These are phyloP conservation scores for Diabrotica undecimpunctata DNA, from an alignment of 1,140 invertebrate species.

Conservation along the genomic window DNA sequence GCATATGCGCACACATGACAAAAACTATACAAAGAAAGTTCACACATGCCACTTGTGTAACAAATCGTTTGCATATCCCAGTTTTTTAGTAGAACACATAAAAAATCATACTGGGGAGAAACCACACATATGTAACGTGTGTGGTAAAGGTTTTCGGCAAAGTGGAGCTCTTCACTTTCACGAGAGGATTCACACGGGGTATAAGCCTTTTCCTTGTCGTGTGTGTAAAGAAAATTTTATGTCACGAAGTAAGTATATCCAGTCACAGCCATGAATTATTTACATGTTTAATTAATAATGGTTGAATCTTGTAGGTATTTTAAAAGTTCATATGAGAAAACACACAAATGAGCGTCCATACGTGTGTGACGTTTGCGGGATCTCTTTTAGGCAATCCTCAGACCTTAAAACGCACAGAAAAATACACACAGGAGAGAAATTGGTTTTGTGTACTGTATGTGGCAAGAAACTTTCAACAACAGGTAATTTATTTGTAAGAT, in stretches of 20 bases:
- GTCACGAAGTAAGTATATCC: background rate
- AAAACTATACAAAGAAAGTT: conserved; percentile 16
- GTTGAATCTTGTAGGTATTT: too few species aligned
- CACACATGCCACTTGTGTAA: background rate
- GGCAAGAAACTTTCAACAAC: conserved; percentile 31
- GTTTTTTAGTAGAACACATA: background rate
- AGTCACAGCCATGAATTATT: conserved; percentile 46
- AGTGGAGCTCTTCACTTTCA: conserved; percentile 29
- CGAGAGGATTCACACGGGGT: conserved; percentile 28
- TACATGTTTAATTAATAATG: conserved; percentile 23
- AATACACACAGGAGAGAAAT: conserved; percentile 63
- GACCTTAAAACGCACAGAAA: conserved; percentile 41
- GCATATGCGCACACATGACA: conserved; percentile 25
- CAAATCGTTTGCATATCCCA: background rate
- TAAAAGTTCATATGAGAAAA: conserved; percentile 8
- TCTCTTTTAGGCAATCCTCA: conserved; percentile 40
- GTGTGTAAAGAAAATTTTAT: conserved; percentile 26
- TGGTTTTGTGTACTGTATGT: conserved; percentile 64
- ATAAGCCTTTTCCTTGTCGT: conserved; percentile 29
- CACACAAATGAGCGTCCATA: conserved; percentile 36
- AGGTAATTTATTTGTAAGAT: too few species aligned
- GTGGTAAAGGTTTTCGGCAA: conserved; percentile 28
- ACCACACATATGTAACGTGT: conserved; percentile 24
- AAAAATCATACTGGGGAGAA: conserved; percentile 12
- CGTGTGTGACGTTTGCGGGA: conserved; percentile 44